Evolutionary conservation across 2,797 vertebrate species (phyloP), one percentile per base, ranked within the genome.

Genomic region (Chaenodraco wilsoni): DNA sequence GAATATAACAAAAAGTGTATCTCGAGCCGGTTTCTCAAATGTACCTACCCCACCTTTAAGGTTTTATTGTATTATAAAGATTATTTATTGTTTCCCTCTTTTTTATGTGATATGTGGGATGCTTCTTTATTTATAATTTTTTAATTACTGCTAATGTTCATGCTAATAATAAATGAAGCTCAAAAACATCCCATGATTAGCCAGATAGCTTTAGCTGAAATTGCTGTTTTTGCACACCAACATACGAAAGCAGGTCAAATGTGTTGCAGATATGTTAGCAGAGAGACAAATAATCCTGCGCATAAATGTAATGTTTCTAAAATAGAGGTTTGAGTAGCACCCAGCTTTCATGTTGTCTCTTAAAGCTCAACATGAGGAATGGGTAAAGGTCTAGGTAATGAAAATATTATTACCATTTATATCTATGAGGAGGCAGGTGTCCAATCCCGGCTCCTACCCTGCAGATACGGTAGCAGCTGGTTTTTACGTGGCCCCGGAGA

Each of bases 401-500:
- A 76, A 87, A 89, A 87, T 69, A 84, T 73, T 86, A 91, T 88
- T 87, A 86, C 61, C 69, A 68, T 86, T 87, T 90, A 78, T 85
- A 90, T 91, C 87, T 91, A 69, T 72, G 78, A 81, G 61, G 68
- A 87, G 78, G 76, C 84, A 88, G 76, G 48, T 55, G n/a, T 88
- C 84, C 84, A 84, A 73, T 82, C 72, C 77, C 41, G 69, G 51
- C 74, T 50, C 70, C 73, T 86, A 84, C 81, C 80, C 88, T 87
- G 86, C 84, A 88, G 87, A 90, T 90, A 88, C 79, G 68, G 83
- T 60, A 59, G 70, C 58, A 61, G 65, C 61, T 15, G 78, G 72
- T 91, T 90, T 93, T 93, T 92, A 93, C 84, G 74, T 75, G 82
- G 37, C 69, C 74, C 78, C 79, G 23, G 62, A 86, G 80, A 84